These are phyloP conservation scores for Serranus cabrilla DNA, from an alignment of 2,797 vertebrate genomes.

Conservation along the genomic window DNA sequence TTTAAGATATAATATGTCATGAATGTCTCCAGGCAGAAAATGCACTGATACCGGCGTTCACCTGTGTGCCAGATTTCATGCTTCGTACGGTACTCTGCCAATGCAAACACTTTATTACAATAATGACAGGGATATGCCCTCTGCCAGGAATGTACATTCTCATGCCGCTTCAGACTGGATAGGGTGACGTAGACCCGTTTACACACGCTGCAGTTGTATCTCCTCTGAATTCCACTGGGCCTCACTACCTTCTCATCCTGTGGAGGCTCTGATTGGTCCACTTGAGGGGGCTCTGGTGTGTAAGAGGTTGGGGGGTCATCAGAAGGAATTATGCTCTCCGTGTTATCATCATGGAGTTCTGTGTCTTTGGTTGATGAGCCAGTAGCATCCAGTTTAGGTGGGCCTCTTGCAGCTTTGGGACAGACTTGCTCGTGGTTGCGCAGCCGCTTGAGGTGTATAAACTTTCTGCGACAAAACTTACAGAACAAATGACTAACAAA, in stretches of 20 bases:
- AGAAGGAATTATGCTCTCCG: constrained; percentile 52
- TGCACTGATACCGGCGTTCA: constrained; percentile 97
- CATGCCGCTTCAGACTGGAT: constrained; percentile 96
- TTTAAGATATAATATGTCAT: constrained; percentile 99
- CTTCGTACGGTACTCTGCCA: constrained; percentile 98
- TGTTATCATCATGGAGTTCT: constrained; percentile 57
- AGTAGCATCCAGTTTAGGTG: constrained; percentile 76
- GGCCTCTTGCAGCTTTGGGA: constrained; percentile 75
- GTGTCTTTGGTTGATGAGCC: constrained; percentile 70
- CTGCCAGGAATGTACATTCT: constrained; percentile 98
- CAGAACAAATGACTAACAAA: constrained; percentile 91
- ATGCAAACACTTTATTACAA: constrained; percentile 97
- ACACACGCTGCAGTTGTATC: constrained; percentile 94
- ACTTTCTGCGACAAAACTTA: constrained; percentile 94
- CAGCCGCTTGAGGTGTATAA: constrained; percentile 92
- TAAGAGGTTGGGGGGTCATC: constrained; percentile 77
- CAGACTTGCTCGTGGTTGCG: constrained; percentile 94
- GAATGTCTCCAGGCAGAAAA: constrained; percentile 98
- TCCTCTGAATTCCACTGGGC: constrained; percentile 87
- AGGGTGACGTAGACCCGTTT: constrained; percentile 96
- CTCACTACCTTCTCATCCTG: constrained; percentile 85
- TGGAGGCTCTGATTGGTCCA: constrained; percentile 73
- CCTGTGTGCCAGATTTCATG: constrained; percentile 99
- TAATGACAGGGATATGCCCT: constrained; percentile 98
- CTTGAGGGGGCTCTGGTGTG: constrained; percentile 67